phyloP scores from a whole-genome alignment of 2,113 vertebrate genomes.

The Balaenoptera acutorostrata region DNA sequence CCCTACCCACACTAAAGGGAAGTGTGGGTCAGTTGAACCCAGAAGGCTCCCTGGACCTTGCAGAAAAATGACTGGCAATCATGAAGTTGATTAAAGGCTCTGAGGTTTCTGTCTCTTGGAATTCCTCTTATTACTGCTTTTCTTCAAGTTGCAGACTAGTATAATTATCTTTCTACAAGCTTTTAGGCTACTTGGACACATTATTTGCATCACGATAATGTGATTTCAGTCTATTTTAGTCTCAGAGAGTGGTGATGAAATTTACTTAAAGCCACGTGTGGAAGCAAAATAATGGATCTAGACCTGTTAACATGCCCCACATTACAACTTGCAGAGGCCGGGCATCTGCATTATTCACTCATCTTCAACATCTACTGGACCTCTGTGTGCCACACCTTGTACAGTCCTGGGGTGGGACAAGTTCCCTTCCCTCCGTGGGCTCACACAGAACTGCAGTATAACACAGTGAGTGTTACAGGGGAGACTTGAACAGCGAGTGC shows the following conservation, averaged over 20 bases:
- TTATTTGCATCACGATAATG: background rate
- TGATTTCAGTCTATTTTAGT: background rate
- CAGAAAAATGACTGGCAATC: background rate
- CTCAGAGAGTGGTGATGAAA: background rate
- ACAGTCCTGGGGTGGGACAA: background rate
- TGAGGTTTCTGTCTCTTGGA: background rate
- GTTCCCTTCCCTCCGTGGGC: background rate
- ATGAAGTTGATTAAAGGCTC: background rate
- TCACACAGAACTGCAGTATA: background rate
- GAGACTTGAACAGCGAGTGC: background rate
- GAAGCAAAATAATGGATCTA: background rate
- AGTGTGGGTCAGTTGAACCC: background rate
- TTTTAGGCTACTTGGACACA: slow-evolving; percentile 9
- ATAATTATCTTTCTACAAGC: background rate
- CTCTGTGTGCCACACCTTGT: background rate
- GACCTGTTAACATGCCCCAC: background rate
- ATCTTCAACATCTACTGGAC: background rate
- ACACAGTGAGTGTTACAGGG: background rate
- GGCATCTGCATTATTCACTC: background rate
- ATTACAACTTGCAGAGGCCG: background rate
- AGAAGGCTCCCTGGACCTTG: background rate
- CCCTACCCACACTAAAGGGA: background rate
- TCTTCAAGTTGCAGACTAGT: background rate
- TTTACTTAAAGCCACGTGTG: background rate
- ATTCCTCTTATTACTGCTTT: slow-evolving; percentile 14